Percentiles rank a stretch among this genome's conserved stretches.
phyloP scores from a whole-genome alignment of 2,113 vertebrate species.

The Todiramphus chloris region DNA sequence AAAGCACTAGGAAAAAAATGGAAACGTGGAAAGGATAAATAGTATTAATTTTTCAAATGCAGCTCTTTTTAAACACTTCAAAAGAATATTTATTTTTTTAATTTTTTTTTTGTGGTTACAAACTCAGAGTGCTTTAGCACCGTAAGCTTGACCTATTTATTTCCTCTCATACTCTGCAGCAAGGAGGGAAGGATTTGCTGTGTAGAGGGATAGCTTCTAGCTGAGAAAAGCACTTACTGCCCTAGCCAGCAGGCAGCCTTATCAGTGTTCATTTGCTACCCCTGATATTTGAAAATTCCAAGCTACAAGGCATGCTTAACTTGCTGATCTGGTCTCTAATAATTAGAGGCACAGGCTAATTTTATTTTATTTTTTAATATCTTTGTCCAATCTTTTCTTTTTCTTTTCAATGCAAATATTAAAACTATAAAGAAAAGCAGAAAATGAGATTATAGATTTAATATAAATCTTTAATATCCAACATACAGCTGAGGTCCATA shows the following conservation, averaged over 20 bases:
- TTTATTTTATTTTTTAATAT: not conserved
- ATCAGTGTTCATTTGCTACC: not conserved
- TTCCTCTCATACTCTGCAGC: not conserved
- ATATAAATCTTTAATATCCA: not conserved
- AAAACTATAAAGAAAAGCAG: not conserved
- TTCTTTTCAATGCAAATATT: not conserved
- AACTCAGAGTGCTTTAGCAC: not conserved
- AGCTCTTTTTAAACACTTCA: not conserved
- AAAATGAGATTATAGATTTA: not conserved
- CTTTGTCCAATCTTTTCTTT: not conserved
- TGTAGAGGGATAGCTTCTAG: not conserved
- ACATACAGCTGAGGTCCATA: not conserved
- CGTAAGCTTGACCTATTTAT: conserved; percentile 17
- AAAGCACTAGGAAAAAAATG: not conserved
- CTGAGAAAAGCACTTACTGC: not conserved
- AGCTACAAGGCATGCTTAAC: not conserved
- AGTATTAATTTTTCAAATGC: not conserved
- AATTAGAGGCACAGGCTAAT: not conserved
- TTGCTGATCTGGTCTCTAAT: not conserved
- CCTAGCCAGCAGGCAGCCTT: conserved; percentile 12
- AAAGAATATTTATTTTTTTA: not conserved
- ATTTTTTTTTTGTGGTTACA: not conserved
- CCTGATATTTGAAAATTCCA: not conserved
- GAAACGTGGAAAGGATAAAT: not conserved
- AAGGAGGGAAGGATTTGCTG: not conserved